A percentile compares a stretch with the other conserved stretches of the same genome.
Conservation (phyloP, 2,797 vertebrate genomes). For the Spinus pinus region DNA sequence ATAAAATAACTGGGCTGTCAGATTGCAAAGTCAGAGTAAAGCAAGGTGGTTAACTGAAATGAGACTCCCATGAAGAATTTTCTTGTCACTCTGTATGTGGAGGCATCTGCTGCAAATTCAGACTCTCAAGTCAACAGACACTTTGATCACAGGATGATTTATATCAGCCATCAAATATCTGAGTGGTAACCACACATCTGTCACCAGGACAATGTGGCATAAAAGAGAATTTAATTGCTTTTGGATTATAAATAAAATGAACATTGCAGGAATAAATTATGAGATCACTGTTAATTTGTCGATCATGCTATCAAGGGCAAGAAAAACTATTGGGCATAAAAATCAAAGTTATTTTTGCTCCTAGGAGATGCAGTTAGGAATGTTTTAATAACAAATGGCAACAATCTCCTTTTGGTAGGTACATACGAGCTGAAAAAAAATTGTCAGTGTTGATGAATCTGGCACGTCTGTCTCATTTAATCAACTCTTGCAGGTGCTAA, state of each 20-base stretch:
- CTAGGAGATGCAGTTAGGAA: conserved; percentile 30
- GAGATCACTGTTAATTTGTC: conserved; percentile 68
- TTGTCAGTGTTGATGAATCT: conserved; percentile 63
- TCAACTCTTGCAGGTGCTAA: conserved; percentile 66
- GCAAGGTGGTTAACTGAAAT: conserved; percentile 71
- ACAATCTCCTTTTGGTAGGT: conserved; percentile 47
- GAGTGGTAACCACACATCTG: conserved; percentile 79
- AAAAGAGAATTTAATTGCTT: conserved; percentile 78
- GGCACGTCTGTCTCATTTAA: conserved; percentile 58
- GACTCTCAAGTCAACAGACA: conserved; percentile 72
- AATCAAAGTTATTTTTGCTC: conserved; percentile 47
- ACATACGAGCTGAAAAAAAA: conserved; percentile 42
- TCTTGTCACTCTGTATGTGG: conserved; percentile 74
- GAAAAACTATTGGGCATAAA: conserved; percentile 45
- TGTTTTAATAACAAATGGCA: conserved; percentile 66
- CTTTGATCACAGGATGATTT: conserved; percentile 83
- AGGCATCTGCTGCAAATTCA: conserved; percentile 79
- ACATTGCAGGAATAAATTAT: conserved; percentile 70
- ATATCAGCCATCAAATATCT: conserved; percentile 78
- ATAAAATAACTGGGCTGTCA: conserved; percentile 72
- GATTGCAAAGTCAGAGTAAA: conserved; percentile 51
- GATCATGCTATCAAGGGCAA: conserved; percentile 70
- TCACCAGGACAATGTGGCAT: conserved; percentile 72
- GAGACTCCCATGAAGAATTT: conserved; percentile 79
- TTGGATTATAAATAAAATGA: conserved; percentile 77